Base-by-base conservation (phyloP, 35 echinoderm and acorn worm species). In the Lytechinus variegatus region DNA sequence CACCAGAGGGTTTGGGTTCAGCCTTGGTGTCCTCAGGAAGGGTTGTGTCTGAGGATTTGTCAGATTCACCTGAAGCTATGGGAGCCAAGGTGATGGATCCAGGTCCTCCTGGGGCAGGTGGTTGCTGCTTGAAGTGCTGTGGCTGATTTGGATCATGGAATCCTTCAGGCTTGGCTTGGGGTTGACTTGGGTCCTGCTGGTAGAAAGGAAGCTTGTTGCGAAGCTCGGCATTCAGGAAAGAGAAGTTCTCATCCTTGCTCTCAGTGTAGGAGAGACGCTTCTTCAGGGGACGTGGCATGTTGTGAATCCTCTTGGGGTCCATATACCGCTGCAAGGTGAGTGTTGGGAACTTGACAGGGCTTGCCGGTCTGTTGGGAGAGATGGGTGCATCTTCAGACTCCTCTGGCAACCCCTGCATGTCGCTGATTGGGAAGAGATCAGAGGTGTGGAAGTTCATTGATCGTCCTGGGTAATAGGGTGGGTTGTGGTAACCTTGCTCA, bases 281-380 rank as follows among this genome's bases (percentile, higher is more conserved):
- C 95, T 97, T 98, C 13, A 99, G 86, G 9, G 98, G 98, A 53
- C 98, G 97, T n/a, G 98, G 98, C 96, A 99, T 99, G 24, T 98
- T 98, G 44, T 95, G 97, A 27, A 99, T 93, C 54, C 97, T 94
- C 19, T 99, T 95, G 1, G 92, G 44, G 94, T 99, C 98, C 54
- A 95, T 96, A 54, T 96, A 95, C 55, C 89, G 96, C 54, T 99
- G 96, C 19, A 97, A 54, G 52, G 94, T 95, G 56, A 96, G 91
- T 21, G 96, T 97, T 89, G 97, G 97, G 60, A 97, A 94, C 9
- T 95, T 95, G n/a, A 97, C 94, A 51, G 98, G 98, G 96, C 98
- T 99, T 52, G 98, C 58, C 13, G 98, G 97, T 94, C 98, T 94
- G 56, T 97, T 97, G 33, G 97, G 96, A 54, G 92, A 94, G 16